Evolutionary conservation across 2,888 invertebrate genomes (phyloP), one percentile per base, ranked within the genome.

Genomic region (Choristoneura rosaceana): DNA sequence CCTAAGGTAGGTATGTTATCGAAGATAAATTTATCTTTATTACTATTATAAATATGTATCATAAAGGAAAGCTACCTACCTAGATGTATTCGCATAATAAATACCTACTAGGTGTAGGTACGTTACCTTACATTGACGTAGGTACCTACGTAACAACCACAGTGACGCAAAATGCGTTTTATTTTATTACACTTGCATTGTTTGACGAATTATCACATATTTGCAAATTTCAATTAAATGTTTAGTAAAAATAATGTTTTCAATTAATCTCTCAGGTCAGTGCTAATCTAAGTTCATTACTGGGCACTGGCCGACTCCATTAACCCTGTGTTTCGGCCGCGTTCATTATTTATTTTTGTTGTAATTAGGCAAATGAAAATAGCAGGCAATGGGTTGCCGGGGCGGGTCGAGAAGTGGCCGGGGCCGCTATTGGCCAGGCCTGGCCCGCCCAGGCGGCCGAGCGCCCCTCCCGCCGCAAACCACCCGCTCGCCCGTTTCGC

Each of bases 331-430:
- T 71, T 63, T 68, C 47, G 78, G 78, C 82, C 79, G 80, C 83
- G 86, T 89, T 90, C 87, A 89, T 91, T 90, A 70, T 70, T 76
- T 73, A 91, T 89, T 91, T 91, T 89, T 83, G 87, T 88, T 84
- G 86, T 90, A 92, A 92, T 93, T 92, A 92, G 88, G 88, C 89
- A 91, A 90, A 92, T 91, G 87, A 90, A 70, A 90, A 85, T 81
- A 85, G 82, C 86, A 87, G 83, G 66, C 69, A 71, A 76, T 75
- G 77, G 76, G 79, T 78, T 78, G 82, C 33, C 70, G 59, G 74
- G 67, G 77, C 78, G 77, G 80, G 79, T 76, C 78, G 80, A 78
- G 70, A 52, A 73, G 65, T 47, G 63, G n/a, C 74, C 69, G 52
- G 64, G 68, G 74, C 74, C 74, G 79, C 78, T 75, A 93, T 93